Percentiles rank a stretch among this genome's conserved stretches.
Evolutionary conservation across 92 coral and sea anemone species (phyloP).

Genomic region (Epizoanthus fatuus): DNA sequence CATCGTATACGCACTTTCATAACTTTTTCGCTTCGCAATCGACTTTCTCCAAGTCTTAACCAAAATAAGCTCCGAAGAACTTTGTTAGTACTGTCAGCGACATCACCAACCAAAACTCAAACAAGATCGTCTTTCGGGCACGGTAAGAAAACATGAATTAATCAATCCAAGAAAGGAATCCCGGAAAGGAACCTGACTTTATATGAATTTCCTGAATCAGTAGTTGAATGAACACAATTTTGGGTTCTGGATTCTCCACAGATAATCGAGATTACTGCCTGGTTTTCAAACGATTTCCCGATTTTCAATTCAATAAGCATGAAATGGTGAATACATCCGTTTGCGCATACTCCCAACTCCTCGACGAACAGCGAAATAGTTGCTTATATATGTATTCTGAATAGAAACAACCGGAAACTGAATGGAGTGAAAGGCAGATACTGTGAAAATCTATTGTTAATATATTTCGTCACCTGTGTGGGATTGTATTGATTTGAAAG

Average conservation of each 20-base stretch:
- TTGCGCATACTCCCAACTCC: too few species aligned
- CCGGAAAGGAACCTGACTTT: too few species aligned
- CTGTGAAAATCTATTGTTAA: not conserved
- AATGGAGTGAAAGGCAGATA: not conserved
- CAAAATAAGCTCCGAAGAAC: not conserved
- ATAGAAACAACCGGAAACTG: not conserved
- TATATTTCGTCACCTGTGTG: not conserved
- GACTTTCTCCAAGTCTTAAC: not conserved
- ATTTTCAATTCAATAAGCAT: not conserved
- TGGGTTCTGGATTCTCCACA: not conserved
- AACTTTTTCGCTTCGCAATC: not conserved
- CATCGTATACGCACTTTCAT: not conserved
- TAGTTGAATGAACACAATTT: not conserved
- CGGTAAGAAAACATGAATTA: not conserved
- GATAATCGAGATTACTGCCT: too few species aligned
- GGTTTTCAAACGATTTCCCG: not conserved
- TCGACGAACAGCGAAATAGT: too few species aligned
- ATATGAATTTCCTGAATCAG: not conserved
- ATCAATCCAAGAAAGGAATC: not conserved
- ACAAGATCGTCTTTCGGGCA: too few species aligned
- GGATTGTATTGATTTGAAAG: not conserved
- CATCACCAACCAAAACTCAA: too few species aligned
- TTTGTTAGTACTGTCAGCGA: too few species aligned
- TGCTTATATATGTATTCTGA: not conserved
- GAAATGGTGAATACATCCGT: too few species aligned